A percentile compares a stretch with the other conserved stretches of the same genome.
Evolutionary conservation across 2,113 vertebrate genomes (phyloP).

Genomic region (Cyprinodon variegatus): DNA sequence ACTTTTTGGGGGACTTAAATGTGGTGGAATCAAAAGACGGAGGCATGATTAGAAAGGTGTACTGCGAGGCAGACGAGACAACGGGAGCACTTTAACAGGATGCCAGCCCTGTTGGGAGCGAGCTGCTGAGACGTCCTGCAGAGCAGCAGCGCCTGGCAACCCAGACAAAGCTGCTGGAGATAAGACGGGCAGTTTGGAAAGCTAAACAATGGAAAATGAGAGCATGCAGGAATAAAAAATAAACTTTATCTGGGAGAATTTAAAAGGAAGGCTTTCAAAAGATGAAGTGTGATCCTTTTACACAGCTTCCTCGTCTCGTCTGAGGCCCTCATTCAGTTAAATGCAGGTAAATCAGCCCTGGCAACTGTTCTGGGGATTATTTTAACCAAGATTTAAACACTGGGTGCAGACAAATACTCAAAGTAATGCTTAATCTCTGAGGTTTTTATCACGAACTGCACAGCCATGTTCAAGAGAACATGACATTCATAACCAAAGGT

Average conservation of each 20-base stretch:
- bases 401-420: neutral
- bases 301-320: neutral
- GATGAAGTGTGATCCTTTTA: constrained; percentile 25
- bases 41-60: constrained; percentile 72
- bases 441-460: too few species aligned
- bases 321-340: too few species aligned
- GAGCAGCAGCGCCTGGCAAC: constrained; percentile 58
- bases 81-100: constrained; percentile 59
- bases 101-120: constrained; percentile 51
- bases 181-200: constrained; percentile 48
- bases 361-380: neutral
- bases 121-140: constrained; percentile 52
- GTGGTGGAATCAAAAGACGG: constrained; percentile 72
- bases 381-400: neutral
- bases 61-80: constrained; percentile 46
- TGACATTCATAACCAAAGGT: too few species aligned
- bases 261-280: constrained; percentile 26
- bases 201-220: constrained; percentile 54
- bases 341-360: neutral
- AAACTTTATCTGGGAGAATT: constrained; percentile 38
- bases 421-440: too few species aligned
- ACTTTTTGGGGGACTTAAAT: constrained; percentile 58
- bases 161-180: constrained; percentile 53
- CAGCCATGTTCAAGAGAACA: too few species aligned
- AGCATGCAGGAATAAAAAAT: constrained; percentile 30